Conservation (phyloP, 1,140 invertebrate species). For the Meloidogyne exigua region DNA sequence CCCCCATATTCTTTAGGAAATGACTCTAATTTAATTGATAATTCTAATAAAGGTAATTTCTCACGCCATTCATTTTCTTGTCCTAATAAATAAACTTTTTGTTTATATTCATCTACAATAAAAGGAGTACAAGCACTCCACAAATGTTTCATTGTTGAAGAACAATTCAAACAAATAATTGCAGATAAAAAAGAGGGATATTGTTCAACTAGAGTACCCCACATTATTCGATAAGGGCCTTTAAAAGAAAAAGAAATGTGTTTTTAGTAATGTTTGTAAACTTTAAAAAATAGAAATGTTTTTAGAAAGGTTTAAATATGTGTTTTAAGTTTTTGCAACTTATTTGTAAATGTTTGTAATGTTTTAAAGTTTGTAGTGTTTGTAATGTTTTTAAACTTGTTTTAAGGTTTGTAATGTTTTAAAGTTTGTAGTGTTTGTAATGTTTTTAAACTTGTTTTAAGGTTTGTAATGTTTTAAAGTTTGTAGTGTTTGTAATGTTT, state of each 20-base stretch:
- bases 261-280: no score
- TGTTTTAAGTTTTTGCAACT: background rate
- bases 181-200: constrained; percentile 33
- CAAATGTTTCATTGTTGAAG: constrained; percentile 35
- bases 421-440: no score
- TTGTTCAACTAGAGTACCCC: constrained; percentile 43
- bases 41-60: background rate
- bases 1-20: constrained; percentile 19
- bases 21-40: constrained; percentile 1
- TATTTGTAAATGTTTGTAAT: background rate
- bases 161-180: constrained; percentile 34
- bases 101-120: constrained; percentile 34
- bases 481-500: no score
- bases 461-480: no score
- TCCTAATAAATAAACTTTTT: constrained; percentile 17
- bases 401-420: background rate
- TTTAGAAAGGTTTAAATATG: background rate
- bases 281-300: no score
- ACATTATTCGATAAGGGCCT: constrained; percentile 42
- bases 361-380: no score
- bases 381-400: background rate
- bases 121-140: constrained; percentile 41
- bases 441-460: no score
- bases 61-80: background rate
- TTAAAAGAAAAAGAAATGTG: background rate